phyloP scores from a whole-genome alignment of 2,797 vertebrate genomes.

The Danio choprae region DNA sequence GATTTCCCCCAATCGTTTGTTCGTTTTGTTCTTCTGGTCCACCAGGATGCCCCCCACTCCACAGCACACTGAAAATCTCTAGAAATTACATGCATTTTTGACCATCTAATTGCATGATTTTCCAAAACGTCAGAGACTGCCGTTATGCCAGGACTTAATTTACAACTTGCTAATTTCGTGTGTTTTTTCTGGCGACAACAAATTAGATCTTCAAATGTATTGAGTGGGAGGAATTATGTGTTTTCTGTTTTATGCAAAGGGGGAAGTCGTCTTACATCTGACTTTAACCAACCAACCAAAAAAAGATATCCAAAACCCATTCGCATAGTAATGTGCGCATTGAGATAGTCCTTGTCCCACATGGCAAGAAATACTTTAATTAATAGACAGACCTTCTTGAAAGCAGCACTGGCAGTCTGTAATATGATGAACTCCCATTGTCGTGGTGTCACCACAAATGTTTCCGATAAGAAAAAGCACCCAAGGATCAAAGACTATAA shows the following conservation, averaged over 20 bases:
- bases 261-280: slow-evolving; percentile 57
- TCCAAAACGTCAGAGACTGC: neutral
- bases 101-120: slow-evolving; percentile 36
- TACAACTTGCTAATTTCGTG: neutral
- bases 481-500: slow-evolving; percentile 87
- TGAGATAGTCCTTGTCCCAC: slow-evolving; percentile 77
- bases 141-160: neutral
- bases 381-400: slow-evolving; percentile 81
- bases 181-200: neutral
- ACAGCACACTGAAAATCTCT: slow-evolving; percentile 40
- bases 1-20: slow-evolving; percentile 63
- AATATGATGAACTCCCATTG: slow-evolving; percentile 84
- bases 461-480: slow-evolving; percentile 87
- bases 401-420: slow-evolving; percentile 82
- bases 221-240: slow-evolving; percentile 63
- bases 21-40: slow-evolving; percentile 58
- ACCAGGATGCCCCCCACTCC: slow-evolving; percentile 45
- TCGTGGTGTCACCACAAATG: slow-evolving; percentile 89
- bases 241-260: slow-evolving; percentile 78
- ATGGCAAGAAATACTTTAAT: slow-evolving; percentile 85
- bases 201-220: slow-evolving; percentile 82
- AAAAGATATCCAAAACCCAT: slow-evolving; percentile 78
- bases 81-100: slow-evolving; percentile 43
- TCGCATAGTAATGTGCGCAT: slow-evolving; percentile 74
- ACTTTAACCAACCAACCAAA: slow-evolving; percentile 70